phyloP scores from a whole-genome alignment of 2,113 vertebrate species.

The Clarias magur region DNA sequence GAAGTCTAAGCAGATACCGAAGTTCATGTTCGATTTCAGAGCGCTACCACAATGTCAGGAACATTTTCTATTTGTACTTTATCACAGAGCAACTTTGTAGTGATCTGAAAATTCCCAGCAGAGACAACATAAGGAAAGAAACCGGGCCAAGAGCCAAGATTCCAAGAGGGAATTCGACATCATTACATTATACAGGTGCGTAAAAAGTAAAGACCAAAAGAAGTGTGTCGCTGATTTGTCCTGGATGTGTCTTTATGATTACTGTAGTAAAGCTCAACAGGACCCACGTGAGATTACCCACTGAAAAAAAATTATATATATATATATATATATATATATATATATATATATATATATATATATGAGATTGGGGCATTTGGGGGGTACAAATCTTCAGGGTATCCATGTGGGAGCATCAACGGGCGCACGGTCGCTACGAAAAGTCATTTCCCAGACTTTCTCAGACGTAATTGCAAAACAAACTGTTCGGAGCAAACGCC shows the following conservation, averaged over 20 bases:
- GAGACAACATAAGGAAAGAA: background rate
- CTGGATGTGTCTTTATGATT: background rate
- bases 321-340: too few relatives aligned
- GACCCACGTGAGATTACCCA: background rate
- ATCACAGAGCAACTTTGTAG: background rate
- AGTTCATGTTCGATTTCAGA: background rate
- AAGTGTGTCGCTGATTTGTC: background rate
- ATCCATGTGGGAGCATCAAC: background rate
- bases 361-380: background rate
- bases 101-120: background rate
- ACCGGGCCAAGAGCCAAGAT: background rate
- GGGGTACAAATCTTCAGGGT: background rate
- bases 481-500: slow-evolving; percentile 50
- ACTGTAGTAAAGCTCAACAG: background rate
- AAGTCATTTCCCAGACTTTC: slow-evolving; percentile 13
- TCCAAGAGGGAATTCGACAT: background rate
- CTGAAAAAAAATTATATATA: background rate
- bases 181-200: background rate
- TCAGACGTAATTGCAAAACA: slow-evolving; percentile 55
- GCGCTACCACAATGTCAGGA: background rate
- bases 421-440: background rate
- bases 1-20: too few relatives aligned
- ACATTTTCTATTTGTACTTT: background rate
- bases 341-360: too few relatives aligned
- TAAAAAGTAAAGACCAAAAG: background rate